Evolutionary conservation across 2,113 vertebrate genomes (phyloP).

Genomic region (Eclectus roratus): DNA sequence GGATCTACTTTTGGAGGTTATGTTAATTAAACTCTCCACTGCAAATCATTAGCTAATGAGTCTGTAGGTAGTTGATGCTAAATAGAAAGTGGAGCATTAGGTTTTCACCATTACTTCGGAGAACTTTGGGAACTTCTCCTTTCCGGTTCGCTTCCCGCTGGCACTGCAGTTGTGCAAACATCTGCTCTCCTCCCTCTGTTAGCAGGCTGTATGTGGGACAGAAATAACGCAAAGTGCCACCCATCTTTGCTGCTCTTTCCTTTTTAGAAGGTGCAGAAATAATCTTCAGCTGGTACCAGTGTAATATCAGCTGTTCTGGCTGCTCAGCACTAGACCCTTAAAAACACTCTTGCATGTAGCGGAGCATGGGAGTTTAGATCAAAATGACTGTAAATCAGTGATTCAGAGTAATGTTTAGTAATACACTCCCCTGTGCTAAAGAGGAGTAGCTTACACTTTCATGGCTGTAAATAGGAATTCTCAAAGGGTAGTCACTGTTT

Average conservation of each 20-base stretch:
- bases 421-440: not conserved
- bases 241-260: conserved; percentile 29
- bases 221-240: conserved; percentile 51
- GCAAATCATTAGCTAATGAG: conserved; percentile 15
- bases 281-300: conserved; percentile 34
- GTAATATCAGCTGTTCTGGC: not conserved
- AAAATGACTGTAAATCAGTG: not conserved
- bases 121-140: conserved; percentile 7
- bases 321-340: not conserved
- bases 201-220: conserved; percentile 5
- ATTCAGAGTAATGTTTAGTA: conserved; percentile 1
- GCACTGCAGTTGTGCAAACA: conserved; percentile 31
- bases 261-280: conserved; percentile 37
- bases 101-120: not conserved
- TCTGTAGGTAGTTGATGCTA: not conserved
- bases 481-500: not conserved
- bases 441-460: not conserved
- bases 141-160: not conserved
- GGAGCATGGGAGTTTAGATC: not conserved
- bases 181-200: conserved; percentile 56
- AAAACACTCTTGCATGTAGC: not conserved
- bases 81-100: not conserved
- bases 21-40: conserved; percentile 1
- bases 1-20: not conserved
- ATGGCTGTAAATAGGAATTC: not conserved